Conservation (phyloP, 2,797 vertebrate genomes). For the Sebastes diploproa region DNA sequence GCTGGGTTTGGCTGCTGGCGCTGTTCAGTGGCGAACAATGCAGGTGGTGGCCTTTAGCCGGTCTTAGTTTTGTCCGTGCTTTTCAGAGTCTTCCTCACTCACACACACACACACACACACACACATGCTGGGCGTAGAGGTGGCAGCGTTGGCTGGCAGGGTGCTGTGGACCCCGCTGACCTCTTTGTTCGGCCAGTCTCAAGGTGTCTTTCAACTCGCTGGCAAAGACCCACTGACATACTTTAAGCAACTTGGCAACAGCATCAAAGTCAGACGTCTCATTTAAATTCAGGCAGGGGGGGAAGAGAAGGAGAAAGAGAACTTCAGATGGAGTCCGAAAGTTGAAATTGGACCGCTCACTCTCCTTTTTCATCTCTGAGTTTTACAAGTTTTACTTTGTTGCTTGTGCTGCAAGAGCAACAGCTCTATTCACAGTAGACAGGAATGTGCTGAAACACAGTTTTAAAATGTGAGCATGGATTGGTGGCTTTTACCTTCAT, state of each 20-base stretch:
- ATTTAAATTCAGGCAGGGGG: slow-evolving; percentile 69
- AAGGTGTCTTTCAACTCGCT: slow-evolving; percentile 75
- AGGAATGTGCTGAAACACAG: not conserved
- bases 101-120: slow-evolving; percentile 2
- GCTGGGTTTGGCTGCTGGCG: slow-evolving; percentile 38
- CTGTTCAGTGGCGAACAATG: slow-evolving; percentile 45
- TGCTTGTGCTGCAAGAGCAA: not conserved
- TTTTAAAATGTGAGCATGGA: not conserved
- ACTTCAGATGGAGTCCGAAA: slow-evolving; percentile 53
- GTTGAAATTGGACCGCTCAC: slow-evolving; percentile 47
- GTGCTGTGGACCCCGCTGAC: slow-evolving; percentile 55
- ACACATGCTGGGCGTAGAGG: not conserved
- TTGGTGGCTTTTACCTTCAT: not conserved
- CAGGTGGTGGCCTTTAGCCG: slow-evolving; percentile 59
- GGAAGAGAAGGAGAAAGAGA: slow-evolving; percentile 42
- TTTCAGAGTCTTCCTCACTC: not conserved
- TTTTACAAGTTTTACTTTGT: slow-evolving; percentile 21
- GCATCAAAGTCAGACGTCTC: slow-evolving; percentile 75
- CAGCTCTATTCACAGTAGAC: slow-evolving; percentile 10
- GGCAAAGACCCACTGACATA: slow-evolving; percentile 76
- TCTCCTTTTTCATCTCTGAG: slow-evolving; percentile 20
- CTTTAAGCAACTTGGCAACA: slow-evolving; percentile 74
- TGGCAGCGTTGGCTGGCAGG: slow-evolving; percentile 38
- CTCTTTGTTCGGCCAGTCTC: slow-evolving; percentile 71
- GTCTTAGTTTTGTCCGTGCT: slow-evolving; percentile 29